Base-by-base conservation (phyloP, 2,797 vertebrate species). In the Lepus oiostolus region DNA sequence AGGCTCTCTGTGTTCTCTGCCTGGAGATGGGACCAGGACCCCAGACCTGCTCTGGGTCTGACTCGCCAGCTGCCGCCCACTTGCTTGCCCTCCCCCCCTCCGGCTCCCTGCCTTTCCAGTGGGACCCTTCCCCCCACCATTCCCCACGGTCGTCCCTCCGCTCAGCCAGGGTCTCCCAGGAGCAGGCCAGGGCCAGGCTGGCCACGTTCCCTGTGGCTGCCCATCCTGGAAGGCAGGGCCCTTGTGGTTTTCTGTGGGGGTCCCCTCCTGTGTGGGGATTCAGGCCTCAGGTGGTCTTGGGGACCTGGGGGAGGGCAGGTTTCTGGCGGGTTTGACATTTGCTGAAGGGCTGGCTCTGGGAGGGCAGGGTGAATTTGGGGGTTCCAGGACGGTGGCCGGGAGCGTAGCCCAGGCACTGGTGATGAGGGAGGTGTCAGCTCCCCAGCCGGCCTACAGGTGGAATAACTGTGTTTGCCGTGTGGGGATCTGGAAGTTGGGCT, bases 311-410 rank as follows among this genome's bases (percentile, higher is more conserved):
- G 75, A 88, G 21, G 47, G n/a, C 0, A 7, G 67, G 72, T 83
- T 60, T 94, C 81, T 83, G 60, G 76, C 72, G 17, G 63, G n/a
- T n/a, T 60, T 77, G 75, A 81, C 58, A 60, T 93, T 54, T 90
- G 60, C 54, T 38, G 60, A 88, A 81, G 60, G 52, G 7, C 30
- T 21, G n/a, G 54, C 5, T 74, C 52, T 62, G 42, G 88, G 72
- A 54, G n/a, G 32, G 32, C 32, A 30, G 2, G 52, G 71, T 65
- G 65, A 16, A 24, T 52, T 12, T 62, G 12, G 60, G 79, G 19
- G 58, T 28, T 60, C 76, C 52, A 14, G n/a, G 62, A 65, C 35
- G 35, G 60, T 21, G 42, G 58, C 70, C 24, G 14, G 12, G 62
- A 14, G 35, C 19, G 42, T 1, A 52, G 50, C 58, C 21, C 10